Evolutionary conservation across 2,888 invertebrate species (phyloP), one percentile per base, ranked within the genome.

Genomic region (Scaptomyza cyrtandrae): DNA sequence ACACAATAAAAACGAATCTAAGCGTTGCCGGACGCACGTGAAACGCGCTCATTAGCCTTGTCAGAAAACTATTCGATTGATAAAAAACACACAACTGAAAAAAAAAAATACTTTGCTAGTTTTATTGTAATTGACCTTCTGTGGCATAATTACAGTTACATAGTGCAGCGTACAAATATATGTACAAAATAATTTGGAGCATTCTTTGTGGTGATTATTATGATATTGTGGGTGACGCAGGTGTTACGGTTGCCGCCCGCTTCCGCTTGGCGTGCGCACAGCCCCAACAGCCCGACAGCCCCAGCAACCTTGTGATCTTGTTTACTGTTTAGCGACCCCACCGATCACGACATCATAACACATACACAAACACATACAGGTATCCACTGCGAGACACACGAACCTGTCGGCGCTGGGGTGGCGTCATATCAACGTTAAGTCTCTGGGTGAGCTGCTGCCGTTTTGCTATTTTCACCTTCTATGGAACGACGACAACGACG

Each of bases 301-400:
- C 57, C 60, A 61, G 71, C 75, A 86, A 88, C 89, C 88, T 88
- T 88, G 88, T 88, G 84, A 88, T 89, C 86, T 84, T 88, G 89
- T 88, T 88, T 88, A 87, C 86, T 83, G 88, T 83, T 84, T 85
- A 83, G 84, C 80, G 78, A 87, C 82, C 86, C 82, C 85, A 80
- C 67, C 74, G 77, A 77, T 72, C 75, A 75, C 75, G 75, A 75
- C 75, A 75, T 75, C 72, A 76, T 63, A 64, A 19, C 60, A 68
- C 50, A 75, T 5, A 62, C 24, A 46, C 24, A 46, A 24, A 52
- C 0, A 44, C 37, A 44, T 3, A 16, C 39, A 58, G 6, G 24
- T 9, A 35, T 50, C 52, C 39, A 59, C 41, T 35, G 16, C 29
- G 19, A 61, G 52, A 50, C 61, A 62, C 29, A 53, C 75, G 71